Evolutionary conservation across 2,113 vertebrate genomes (phyloP), one percentile per base, ranked within the genome.

Genomic region (Pseudorhombus dupliciocellatus): DNA sequence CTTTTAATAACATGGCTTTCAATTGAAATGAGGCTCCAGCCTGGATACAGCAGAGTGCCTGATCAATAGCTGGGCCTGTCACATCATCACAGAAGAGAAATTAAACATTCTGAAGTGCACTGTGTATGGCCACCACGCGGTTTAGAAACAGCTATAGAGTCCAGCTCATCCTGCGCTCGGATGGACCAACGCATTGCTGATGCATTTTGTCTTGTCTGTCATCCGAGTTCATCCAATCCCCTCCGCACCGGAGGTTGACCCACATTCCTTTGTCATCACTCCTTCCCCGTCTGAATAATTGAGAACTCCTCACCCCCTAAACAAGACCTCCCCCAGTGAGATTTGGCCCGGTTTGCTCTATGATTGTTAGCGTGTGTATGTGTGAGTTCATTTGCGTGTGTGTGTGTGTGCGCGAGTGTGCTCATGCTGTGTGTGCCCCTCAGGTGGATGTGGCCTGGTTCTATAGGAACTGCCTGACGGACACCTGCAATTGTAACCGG

Each of bases 361-460:
- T 51, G 48, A 51, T 51, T 51, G 14, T 51, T 21, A 16, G 48
- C 22, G 40, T 58, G 15, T 70, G 58, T 37, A 11, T 59, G 31
- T 70, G 74, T 83, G 65, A 55, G 26, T 62, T 26, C 65, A 30
- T 50, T 1, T 60, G 31, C 42, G 15, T 68, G 59, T 67, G 4
- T 75, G 42, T 75, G 42, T 77, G 37, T 73, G 52, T 60, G 22
- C 65, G 22, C 55, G 52, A 57, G 20, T 42, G 48, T 68, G 4
- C 44, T 9, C 12, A 22, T 82, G 28, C 7, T 67, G 21, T 80
- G 48, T 1, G 0, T 66, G 1, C 75, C 56, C 66, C 64, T 48
- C 78, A 99, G 98, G 96, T 98, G 68, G 98, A 99, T 77, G 97
- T 99, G 85, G 96, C 97, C 85, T 98, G 96, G 93, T 98, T 99